These are phyloP conservation scores for Semnornis frantzii DNA, from an alignment of 2,113 vertebrate species.

Conservation along the genomic window DNA sequence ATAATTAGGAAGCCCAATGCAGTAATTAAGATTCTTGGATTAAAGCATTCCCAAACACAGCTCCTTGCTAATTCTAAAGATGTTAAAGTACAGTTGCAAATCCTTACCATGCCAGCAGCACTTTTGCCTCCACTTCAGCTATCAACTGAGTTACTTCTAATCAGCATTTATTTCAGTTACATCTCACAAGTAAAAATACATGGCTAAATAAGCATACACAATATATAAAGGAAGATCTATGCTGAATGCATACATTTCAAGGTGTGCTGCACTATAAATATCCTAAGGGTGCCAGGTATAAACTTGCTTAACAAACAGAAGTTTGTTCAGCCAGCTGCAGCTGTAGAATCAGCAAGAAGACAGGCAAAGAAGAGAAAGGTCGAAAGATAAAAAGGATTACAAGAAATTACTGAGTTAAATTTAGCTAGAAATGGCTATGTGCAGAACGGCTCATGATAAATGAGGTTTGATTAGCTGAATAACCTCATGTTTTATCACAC, in stretches of 20 bases:
- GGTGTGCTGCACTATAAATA: not conserved
- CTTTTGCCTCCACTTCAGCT: fast-evolving
- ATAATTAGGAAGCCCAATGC: not conserved
- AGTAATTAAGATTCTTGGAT: not conserved
- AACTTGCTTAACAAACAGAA: not conserved
- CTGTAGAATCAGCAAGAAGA: not conserved
- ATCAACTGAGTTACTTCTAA: not conserved
- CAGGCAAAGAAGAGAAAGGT: not conserved
- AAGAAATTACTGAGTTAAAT: not conserved
- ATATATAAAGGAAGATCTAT: not conserved
- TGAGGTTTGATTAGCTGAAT: not conserved
- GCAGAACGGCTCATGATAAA: not conserved
- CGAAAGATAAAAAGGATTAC: not conserved
- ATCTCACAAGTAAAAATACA: not conserved
- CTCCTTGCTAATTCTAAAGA: not conserved
- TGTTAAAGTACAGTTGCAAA: not conserved
- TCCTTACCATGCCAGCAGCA: not conserved
- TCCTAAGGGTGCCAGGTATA: not conserved
- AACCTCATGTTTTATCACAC: not conserved
- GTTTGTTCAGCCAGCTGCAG: not conserved
- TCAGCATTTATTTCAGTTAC: not conserved
- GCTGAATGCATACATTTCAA: not conserved
- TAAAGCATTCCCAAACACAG: not conserved
- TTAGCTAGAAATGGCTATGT: not conserved
- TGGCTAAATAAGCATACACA: not conserved